phyloP scores from a whole-genome alignment of 2,797 vertebrate species.

The Pagetopsis macropterus region DNA sequence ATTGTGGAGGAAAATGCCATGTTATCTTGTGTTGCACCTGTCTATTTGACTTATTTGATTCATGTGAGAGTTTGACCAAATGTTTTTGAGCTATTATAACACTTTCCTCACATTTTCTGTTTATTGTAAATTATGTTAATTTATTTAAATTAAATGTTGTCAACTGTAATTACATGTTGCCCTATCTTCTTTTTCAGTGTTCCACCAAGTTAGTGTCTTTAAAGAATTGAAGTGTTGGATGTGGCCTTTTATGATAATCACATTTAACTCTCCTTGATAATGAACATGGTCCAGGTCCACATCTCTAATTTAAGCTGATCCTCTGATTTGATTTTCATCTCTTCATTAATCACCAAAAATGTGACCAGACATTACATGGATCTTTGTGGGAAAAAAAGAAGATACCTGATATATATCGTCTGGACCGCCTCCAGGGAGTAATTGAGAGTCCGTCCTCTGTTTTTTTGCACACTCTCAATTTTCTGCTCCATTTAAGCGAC shows the following conservation, averaged over 20 bases:
- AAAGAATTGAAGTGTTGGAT: conserved; percentile 5
- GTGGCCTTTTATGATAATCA: conserved; percentile 12
- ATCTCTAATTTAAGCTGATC: conserved; percentile 41
- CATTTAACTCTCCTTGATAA: not conserved
- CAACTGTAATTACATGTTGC: conserved; percentile 22
- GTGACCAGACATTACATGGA: conserved; percentile 23
- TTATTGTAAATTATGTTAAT: conserved; percentile 67
- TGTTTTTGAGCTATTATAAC: conserved; percentile 57
- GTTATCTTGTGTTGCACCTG: conserved; percentile 48
- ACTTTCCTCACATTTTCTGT: conserved; percentile 53
- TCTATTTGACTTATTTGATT: conserved; percentile 60
- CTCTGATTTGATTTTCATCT: conserved; percentile 25
- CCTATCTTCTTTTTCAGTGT: not conserved
- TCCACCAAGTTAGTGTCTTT: not conserved
- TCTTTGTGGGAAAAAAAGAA: conserved; percentile 33
- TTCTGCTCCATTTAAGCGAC: conserved; percentile 73
- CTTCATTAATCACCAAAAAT: conserved; percentile 41
- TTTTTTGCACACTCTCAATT: conserved; percentile 65
- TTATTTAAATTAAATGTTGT: conserved; percentile 74
- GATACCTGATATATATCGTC: conserved; percentile 47
- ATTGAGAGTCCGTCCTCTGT: conserved; percentile 67
- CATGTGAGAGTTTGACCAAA: conserved; percentile 68
- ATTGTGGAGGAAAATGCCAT: conserved; percentile 56
- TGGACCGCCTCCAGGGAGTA: conserved; percentile 60
- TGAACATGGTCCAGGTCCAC: conserved; percentile 7